These are phyloP conservation scores for Tryphoninae sp. DNA, from an alignment of 2,888 invertebrate species.

Conservation along the genomic window DNA sequence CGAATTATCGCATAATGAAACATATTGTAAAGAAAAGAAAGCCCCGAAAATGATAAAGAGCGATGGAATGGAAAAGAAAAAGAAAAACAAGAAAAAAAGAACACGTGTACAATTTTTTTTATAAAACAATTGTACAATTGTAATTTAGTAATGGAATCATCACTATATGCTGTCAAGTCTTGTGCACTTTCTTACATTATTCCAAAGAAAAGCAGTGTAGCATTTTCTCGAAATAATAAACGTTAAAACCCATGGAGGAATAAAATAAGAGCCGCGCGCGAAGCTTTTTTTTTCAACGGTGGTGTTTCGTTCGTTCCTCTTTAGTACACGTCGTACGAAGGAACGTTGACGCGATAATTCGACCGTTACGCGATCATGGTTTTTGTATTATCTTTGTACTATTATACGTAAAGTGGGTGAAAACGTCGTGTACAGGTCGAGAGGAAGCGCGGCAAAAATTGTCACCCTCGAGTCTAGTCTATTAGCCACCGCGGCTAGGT, in stretches of 20 bases:
- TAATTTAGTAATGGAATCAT: slow-evolving; percentile 74
- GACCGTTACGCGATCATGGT: slow-evolving; percentile 40
- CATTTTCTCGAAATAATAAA: slow-evolving; percentile 77
- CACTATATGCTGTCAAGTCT: slow-evolving; percentile 70
- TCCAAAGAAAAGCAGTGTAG: slow-evolving; percentile 77
- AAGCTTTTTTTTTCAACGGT: background rate
- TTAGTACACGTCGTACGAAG: slow-evolving; percentile 2
- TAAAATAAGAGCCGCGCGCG: slow-evolving; percentile 11
- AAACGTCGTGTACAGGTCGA: background rate
- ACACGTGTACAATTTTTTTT: slow-evolving; percentile 73
- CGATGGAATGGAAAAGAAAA: slow-evolving; percentile 24
- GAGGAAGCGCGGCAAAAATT: background rate
- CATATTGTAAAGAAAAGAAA: slow-evolving; percentile 22
- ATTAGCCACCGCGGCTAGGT: slow-evolving; percentile 63
- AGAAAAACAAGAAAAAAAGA: slow-evolving; percentile 39
- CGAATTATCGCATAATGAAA: slow-evolving; percentile 10
- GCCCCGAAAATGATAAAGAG: slow-evolving; percentile 1
- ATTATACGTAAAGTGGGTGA: background rate
- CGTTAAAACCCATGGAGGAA: slow-evolving; percentile 67
- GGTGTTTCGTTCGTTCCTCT: background rate
- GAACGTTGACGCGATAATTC: slow-evolving; percentile 22
- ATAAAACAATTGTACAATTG: slow-evolving; percentile 76
- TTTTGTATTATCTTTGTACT: background rate
- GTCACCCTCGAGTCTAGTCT: slow-evolving; percentile 49
- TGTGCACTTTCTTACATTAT: slow-evolving; percentile 77